Evolutionary conservation across 2,113 vertebrate genomes (phyloP).

Genomic region (Engystomops pustulosus): DNA sequence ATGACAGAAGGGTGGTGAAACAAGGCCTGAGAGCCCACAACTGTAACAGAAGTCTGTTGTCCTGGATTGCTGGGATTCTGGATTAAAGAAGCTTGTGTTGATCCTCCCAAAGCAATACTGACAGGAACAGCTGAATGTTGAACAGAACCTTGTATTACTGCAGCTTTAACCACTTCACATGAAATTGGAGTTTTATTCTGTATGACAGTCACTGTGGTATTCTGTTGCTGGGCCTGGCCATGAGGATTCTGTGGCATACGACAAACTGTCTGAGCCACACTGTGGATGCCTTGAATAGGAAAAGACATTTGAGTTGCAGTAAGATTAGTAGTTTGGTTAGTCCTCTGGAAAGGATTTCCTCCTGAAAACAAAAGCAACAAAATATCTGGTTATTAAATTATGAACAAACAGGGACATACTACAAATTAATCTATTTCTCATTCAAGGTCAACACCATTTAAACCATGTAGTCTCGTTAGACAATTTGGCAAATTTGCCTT

Average conservation of each 20-base stretch:
- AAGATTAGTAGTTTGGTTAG: conserved; percentile 79
- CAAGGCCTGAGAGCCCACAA: conserved; percentile 79
- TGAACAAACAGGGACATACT: not conserved
- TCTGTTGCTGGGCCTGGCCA: conserved; percentile 78
- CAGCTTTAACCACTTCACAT: conserved; percentile 82
- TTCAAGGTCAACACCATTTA: too few species aligned
- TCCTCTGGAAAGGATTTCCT: conserved; percentile 85
- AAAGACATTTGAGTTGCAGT: conserved; percentile 85
- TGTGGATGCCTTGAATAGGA: conserved; percentile 82
- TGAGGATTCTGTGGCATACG: conserved; percentile 77
- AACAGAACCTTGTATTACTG: conserved; percentile 84
- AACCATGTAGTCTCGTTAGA: too few species aligned
- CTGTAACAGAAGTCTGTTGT: conserved; percentile 71
- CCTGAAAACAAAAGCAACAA: conserved; percentile 70
- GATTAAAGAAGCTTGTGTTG: conserved; percentile 71
- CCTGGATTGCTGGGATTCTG: conserved; percentile 84
- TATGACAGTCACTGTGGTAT: conserved; percentile 80
- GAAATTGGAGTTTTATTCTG: conserved; percentile 81
- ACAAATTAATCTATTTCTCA: too few species aligned
- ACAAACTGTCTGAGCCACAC: conserved; percentile 80
- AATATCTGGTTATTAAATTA: not conserved
- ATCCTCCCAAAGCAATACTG: conserved; percentile 76
- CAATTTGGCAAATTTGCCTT: too few species aligned
- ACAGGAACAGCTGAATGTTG: conserved; percentile 77
- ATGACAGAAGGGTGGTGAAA: conserved; percentile 87